phyloP scores from a whole-genome alignment of 2,113 vertebrate genomes.

The Chaenocephalus aceratus region DNA sequence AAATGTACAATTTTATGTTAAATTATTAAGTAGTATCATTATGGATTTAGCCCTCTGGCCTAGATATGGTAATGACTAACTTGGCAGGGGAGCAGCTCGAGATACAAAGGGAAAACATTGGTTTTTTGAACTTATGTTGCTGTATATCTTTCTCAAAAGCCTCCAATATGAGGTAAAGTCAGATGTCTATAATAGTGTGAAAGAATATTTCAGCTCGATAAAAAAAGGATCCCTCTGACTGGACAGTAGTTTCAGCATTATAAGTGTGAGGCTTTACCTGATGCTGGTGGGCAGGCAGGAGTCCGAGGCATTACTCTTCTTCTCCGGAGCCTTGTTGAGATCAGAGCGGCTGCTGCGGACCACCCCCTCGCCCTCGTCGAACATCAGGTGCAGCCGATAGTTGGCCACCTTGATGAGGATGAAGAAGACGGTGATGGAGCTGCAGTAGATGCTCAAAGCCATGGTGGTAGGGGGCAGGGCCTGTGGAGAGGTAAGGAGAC shows the following conservation, averaged over 20 bases:
- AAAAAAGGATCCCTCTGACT: background rate
- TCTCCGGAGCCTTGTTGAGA: conserved; percentile 83
- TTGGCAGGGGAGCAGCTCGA: conserved; percentile 3
- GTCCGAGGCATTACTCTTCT: conserved; percentile 83
- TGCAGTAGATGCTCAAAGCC: conserved; percentile 93
- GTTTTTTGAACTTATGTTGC: background rate
- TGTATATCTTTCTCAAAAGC: background rate
- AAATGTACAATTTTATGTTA: conserved; percentile 41
- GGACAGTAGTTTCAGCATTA: background rate
- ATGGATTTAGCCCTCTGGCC: conserved; percentile 47
- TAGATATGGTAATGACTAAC: conserved; percentile 40
- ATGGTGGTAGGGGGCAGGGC: conserved; percentile 91
- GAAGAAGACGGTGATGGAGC: conserved; percentile 91
- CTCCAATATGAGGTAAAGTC: background rate
- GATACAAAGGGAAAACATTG: background rate
- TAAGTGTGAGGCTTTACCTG: conserved; percentile 79
- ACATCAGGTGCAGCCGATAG: conserved; percentile 96
- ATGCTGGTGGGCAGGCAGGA: conserved; percentile 72
- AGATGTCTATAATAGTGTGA: too few relatives aligned
- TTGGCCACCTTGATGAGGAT: conserved; percentile 92
- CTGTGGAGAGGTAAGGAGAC: conserved; percentile 71
- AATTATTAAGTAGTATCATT: conserved; percentile 43
- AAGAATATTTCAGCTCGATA: background rate
- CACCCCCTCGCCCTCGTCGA: conserved; percentile 90
- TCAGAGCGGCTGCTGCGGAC: conserved; percentile 84